Evolutionary conservation across 2,113 vertebrate species (phyloP).

Genomic region (Gila orcuttii): DNA sequence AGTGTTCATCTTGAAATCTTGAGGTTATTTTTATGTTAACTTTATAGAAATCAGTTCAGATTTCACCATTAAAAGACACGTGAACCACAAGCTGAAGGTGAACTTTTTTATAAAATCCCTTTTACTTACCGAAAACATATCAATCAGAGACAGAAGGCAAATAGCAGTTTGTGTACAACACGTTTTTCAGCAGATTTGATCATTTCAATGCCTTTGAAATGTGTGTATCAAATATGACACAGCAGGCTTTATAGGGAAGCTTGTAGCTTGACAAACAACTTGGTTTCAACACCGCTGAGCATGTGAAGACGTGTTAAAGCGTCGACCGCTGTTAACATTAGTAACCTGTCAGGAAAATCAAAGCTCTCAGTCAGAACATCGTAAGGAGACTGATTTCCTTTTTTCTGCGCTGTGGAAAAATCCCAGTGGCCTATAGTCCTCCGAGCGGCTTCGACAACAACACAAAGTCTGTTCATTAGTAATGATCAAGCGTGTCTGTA

Average conservation of each 20-base stretch:
- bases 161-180: neutral
- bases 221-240: neutral
- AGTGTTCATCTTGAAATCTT: no score
- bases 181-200: neutral
- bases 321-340: slow-evolving; percentile 63
- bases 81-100: no score
- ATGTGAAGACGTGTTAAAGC: slow-evolving; percentile 50
- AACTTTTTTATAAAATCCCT: neutral
- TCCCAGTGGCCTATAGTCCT: slow-evolving; percentile 46
- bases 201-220: neutral
- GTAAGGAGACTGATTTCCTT: slow-evolving; percentile 17
- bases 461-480: slow-evolving; percentile 71
- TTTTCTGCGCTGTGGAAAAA: slow-evolving; percentile 63
- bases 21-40: neutral
- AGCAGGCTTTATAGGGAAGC: neutral
- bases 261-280: neutral
- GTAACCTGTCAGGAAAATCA: slow-evolving; percentile 68
- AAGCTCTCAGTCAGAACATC: slow-evolving; percentile 71
- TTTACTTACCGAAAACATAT: neutral
- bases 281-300: neutral
- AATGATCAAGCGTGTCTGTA: slow-evolving; percentile 70
- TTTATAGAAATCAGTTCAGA: neutral
- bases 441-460: slow-evolving; percentile 56
- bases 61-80: neutral
- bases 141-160: neutral